phyloP scores from a whole-genome alignment of 2,113 vertebrate species.

The Phalacrocorax brasilianus region DNA sequence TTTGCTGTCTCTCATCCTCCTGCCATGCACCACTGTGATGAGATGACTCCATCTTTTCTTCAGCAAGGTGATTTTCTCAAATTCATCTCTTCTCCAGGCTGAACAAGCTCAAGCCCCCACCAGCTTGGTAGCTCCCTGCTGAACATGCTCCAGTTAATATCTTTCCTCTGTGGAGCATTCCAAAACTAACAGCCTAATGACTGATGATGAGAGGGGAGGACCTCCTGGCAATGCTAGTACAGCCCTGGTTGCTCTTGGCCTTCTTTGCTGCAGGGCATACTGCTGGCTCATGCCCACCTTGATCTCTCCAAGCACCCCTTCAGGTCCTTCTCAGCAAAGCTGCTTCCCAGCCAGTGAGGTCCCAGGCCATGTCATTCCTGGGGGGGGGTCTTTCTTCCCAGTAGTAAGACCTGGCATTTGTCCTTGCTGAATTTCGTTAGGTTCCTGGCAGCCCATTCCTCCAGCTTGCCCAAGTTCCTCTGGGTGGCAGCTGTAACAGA shows the following conservation, averaged over 20 bases:
- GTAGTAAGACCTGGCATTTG: background rate
- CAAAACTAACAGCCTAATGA: background rate
- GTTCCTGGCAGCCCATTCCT: background rate
- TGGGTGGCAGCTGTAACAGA: background rate
- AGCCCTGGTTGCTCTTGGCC: background rate
- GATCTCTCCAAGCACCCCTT: rapidly evolving
- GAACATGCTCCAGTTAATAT: rapidly evolving
- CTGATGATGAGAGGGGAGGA: background rate
- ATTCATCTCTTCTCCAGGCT: background rate
- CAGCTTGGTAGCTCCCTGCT: background rate
- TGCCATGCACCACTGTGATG: background rate
- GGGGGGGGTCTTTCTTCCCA: background rate
- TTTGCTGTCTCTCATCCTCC: background rate
- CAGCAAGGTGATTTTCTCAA: background rate
- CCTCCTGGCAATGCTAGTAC: background rate
- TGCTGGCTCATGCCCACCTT: background rate
- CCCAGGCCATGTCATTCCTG: background rate
- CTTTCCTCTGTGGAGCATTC: background rate
- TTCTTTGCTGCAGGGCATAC: background rate
- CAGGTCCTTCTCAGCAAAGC: background rate
- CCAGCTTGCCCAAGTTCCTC: background rate
- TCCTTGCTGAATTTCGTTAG: background rate
- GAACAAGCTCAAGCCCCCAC: background rate
- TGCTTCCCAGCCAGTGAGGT: background rate
- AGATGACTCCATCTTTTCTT: background rate